A percentile compares a stretch with the other conserved stretches of the same genome.
Evolutionary conservation across 2,113 vertebrate species (phyloP).

Genomic region (Burhinus oedicnemus): DNA sequence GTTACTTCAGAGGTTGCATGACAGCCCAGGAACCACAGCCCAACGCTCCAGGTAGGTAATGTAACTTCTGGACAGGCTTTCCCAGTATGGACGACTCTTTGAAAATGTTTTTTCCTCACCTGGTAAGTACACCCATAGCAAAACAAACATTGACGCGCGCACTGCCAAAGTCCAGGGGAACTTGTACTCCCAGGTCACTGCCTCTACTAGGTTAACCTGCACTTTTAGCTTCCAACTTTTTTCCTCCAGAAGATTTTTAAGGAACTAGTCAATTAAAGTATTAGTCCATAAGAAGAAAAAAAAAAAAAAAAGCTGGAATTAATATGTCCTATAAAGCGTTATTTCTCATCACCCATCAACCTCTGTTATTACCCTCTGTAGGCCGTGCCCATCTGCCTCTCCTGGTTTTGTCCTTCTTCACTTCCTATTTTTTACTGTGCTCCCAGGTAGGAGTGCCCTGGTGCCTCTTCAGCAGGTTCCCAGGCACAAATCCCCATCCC

Average conservation of each 20-base stretch:
- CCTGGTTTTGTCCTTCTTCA: background rate
- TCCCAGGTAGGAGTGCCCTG: fast-evolving
- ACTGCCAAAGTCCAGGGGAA: background rate
- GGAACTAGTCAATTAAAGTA: background rate
- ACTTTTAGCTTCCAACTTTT: background rate
- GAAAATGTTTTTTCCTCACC: background rate
- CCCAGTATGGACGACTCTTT: fast-evolving
- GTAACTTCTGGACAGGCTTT: background rate
- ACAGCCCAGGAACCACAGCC: background rate
- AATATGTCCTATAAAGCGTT: background rate
- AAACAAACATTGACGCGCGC: background rate
- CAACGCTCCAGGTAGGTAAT: background rate
- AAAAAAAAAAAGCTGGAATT: background rate
- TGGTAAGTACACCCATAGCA: background rate
- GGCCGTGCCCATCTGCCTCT: background rate
- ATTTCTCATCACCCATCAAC: background rate
- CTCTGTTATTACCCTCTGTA: background rate
- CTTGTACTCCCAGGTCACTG: background rate
- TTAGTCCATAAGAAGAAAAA: background rate
- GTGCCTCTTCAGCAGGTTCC: background rate
- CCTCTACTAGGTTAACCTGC: background rate
- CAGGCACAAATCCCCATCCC: background rate
- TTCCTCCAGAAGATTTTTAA: background rate
- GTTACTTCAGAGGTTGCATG: background rate
- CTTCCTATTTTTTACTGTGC: background rate